Conservation (phyloP, 2,797 vertebrate species). For the Etheostoma nigrum region DNA sequence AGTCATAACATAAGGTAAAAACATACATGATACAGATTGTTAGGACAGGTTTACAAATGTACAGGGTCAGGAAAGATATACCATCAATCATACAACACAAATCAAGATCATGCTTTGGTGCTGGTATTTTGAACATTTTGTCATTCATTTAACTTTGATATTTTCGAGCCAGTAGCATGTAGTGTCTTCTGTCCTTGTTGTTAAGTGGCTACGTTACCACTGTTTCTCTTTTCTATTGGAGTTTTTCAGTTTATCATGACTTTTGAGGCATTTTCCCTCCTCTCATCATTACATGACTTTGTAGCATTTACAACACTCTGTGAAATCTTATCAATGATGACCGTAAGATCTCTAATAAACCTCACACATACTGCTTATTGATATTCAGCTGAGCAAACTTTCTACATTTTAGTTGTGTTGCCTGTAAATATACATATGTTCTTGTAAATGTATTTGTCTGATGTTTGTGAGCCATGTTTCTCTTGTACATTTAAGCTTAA, state of each 20-base stretch:
- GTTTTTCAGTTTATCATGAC: not conserved
- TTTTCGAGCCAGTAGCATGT: not conserved
- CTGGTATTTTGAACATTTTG: too few relatives aligned
- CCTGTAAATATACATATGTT: too few relatives aligned
- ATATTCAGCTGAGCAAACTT: not conserved
- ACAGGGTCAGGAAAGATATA: not conserved
- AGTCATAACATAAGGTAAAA: not conserved
- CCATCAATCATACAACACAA: not conserved
- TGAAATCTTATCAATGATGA: not conserved
- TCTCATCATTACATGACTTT: too few relatives aligned
- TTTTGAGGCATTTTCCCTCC: not conserved
- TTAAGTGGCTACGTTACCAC: not conserved
- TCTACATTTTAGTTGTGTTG: not conserved
- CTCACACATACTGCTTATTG: not conserved
- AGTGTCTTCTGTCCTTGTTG: not conserved
- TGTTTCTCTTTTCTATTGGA: not conserved
- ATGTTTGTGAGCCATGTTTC: too few relatives aligned
- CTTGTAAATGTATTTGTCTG: too few relatives aligned
- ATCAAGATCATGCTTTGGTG: not conserved
- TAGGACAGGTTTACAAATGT: not conserved
- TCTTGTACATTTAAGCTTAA: too few relatives aligned
- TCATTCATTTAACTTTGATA: not conserved
- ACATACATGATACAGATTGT: not conserved
- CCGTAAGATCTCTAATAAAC: too few relatives aligned
- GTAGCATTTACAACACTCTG: not conserved